Base-by-base conservation (phyloP, 2,888 invertebrate genomes). In the Brassicogethes aeneus region DNA sequence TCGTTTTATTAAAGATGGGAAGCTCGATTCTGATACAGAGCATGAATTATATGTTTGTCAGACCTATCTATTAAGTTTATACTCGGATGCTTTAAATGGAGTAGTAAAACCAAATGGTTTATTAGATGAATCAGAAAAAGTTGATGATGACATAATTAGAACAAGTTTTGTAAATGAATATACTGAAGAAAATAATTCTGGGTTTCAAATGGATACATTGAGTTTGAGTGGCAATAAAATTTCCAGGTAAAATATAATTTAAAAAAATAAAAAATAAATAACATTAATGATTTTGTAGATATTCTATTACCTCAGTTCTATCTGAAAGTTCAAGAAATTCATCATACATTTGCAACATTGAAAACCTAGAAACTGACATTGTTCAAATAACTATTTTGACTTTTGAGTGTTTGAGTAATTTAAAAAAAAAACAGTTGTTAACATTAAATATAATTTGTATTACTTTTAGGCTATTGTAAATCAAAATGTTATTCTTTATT, bases 41-140 rank as follows among this genome's bases (percentile, higher is more conserved):
- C 63, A 60, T 39, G 62, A 66, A 46, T 44, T 67, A 10, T 66
- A 64, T 41, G 56, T 65, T 33, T 56, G 61, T 42, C 66, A 67
- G 44, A 62, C 64, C 0, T 59, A 57, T 39, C 46, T 65, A 16
- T 47, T 67, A 23, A 64, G 64, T 40, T 45, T 58, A 31, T 57
- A 52, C 39, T 46, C 48, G 23, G 60, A 60, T 37, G 54, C 58
- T 1, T 43, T 59, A 3, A 51, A 48, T 13, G 54, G 48, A 17
- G 48, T 48, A 37, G 48, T 56, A 2, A 50, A 40, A 36, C 35
- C 59, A 8, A 50, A 57, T 16, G 51, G 55, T n/a, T 23, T 23
- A 7, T 10, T 7, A 23, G 23, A 23, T 7, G 23, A 23, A 10
- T 7, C 5, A 5, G 23, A 23, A 23, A 23, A 23, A 10, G 23